phyloP scores from a whole-genome alignment of 2,797 vertebrate species.

The Sebastes reedi region DNA sequence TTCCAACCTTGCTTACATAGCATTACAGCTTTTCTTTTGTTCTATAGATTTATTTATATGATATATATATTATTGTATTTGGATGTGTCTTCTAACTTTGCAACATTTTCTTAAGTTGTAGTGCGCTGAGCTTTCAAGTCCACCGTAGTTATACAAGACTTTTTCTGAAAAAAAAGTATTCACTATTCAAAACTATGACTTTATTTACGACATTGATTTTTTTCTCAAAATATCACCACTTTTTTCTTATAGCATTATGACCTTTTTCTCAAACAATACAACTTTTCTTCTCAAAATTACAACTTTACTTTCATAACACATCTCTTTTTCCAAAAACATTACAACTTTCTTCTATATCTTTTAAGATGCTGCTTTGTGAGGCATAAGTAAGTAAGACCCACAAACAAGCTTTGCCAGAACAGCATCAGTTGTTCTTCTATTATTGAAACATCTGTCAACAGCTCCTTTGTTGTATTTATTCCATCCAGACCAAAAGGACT shows the following conservation, averaged over 20 bases:
- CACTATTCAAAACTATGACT: background rate
- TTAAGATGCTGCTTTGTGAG: slow-evolving; percentile 11
- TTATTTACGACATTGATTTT: background rate
- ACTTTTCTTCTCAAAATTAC: background rate
- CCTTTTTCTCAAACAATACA: background rate
- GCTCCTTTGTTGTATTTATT: slow-evolving; percentile 66
- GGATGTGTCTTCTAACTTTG: background rate
- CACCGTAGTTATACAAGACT: background rate
- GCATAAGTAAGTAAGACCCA: slow-evolving; percentile 4
- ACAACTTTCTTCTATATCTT: background rate
- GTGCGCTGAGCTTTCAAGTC: background rate
- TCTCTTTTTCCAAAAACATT: background rate
- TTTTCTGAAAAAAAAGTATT: background rate
- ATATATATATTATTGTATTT: background rate
- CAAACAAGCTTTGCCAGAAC: slow-evolving; percentile 21
- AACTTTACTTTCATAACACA: background rate
- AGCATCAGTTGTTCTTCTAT: slow-evolving; percentile 53
- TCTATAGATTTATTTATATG: background rate
- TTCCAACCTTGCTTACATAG: background rate
- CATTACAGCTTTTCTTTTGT: background rate
- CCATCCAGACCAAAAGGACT: slow-evolving; percentile 61
- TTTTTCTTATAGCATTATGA: background rate
- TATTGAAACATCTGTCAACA: slow-evolving; percentile 64
- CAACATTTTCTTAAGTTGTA: background rate
- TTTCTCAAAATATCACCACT: background rate